These are phyloP conservation scores for Nematostella vectensis DNA, from an alignment of 92 coral and sea anemone species.

Conservation along the genomic window DNA sequence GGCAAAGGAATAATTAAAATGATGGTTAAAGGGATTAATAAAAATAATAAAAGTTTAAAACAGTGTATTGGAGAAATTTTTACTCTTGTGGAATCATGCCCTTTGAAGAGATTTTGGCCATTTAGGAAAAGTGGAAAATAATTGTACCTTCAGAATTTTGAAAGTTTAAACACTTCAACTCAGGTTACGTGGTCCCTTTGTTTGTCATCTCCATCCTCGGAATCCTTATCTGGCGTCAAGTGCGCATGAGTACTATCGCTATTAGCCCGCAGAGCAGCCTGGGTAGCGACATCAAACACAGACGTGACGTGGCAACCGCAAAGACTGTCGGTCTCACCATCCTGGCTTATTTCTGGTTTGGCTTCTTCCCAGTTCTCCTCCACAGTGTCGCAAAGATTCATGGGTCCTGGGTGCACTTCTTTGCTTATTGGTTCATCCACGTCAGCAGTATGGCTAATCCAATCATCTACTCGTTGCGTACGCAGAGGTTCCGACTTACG, in stretches of 20 bases:
- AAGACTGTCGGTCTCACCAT: conserved; percentile 45
- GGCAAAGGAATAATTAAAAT: too few species aligned
- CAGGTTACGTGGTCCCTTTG: conserved; percentile 45
- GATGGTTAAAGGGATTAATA: too few species aligned
- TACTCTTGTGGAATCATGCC: too few species aligned
- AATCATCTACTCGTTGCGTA: conserved; percentile 45
- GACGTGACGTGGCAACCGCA: conserved; percentile 43
- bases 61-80: too few species aligned
- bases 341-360: conserved; percentile 36
- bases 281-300: conserved; percentile 4
- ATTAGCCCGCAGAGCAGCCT: conserved; percentile 17
- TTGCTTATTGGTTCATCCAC: conserved; percentile 42
- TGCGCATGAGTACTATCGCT: conserved; percentile 15
- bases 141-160: too few species aligned
- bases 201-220: conserved; percentile 22
- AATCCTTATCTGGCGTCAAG: conserved; percentile 27
- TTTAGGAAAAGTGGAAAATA: too few species aligned
- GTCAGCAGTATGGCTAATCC: conserved; percentile 56
- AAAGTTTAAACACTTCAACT: too few species aligned
- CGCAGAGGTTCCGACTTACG: conserved; percentile 21
- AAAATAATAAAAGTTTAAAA: too few species aligned
- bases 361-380: conserved; percentile 40
- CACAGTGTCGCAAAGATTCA: conserved; percentile 45
- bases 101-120: too few species aligned
- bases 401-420: conserved; percentile 51